These are phyloP conservation scores for Podarcis raffonei DNA, from an alignment of 2,113 vertebrate species.

Conservation along the genomic window DNA sequence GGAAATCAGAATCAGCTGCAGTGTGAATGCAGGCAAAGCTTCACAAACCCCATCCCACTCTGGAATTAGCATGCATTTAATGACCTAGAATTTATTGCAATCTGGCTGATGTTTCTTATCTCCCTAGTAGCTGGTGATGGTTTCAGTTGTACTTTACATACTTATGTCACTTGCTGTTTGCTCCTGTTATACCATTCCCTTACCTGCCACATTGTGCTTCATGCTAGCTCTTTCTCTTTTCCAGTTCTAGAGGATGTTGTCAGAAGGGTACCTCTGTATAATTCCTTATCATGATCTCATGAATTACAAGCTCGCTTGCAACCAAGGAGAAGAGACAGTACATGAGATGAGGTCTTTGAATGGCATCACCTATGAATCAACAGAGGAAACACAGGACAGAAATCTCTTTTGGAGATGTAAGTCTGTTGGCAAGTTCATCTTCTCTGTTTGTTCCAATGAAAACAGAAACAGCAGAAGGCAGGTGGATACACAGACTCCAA, in stretches of 20 bases:
- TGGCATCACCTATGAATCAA: constrained; percentile 59
- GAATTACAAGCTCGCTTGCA: constrained; percentile 40
- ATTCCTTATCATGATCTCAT: constrained; percentile 73
- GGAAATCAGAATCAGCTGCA: no score
- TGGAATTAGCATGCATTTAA: not conserved
- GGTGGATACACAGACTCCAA: constrained; percentile 50
- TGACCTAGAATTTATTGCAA: not conserved
- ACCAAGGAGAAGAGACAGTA: constrained; percentile 44
- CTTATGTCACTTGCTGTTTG: not conserved
- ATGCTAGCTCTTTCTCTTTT: not conserved
- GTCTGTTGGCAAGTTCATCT: constrained; percentile 62
- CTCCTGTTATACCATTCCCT: not conserved
- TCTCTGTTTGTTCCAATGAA: constrained; percentile 62
- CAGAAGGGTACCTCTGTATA: constrained; percentile 86
- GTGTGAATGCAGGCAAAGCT: no score
- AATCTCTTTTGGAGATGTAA: constrained; percentile 68
- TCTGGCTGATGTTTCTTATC: not conserved
- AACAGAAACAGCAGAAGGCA: constrained; percentile 61
- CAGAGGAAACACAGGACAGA: constrained; percentile 56
- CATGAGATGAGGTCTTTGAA: constrained; percentile 66
- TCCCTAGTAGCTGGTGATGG: not conserved
- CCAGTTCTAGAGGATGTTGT: constrained; percentile 85
- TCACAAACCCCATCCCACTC: no score
- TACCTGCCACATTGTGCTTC: not conserved
- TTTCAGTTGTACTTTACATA: not conserved